Conservation (phyloP, 2,888 invertebrate genomes). For the Cheilosia grossa region DNA sequence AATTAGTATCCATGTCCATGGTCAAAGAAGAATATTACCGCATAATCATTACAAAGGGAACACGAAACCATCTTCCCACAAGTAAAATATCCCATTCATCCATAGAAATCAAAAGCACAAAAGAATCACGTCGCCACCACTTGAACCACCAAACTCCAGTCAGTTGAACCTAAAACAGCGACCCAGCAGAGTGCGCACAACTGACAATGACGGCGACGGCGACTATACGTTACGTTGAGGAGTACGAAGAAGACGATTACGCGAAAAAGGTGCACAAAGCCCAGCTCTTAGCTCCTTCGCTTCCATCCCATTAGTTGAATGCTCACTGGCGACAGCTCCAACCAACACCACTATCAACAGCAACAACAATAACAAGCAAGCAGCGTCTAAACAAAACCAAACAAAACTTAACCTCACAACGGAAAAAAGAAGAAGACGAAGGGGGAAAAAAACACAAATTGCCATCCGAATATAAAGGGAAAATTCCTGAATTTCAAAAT, state of each 20-base stretch:
- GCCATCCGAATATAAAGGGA: constrained; percentile 25
- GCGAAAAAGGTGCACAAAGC: constrained; percentile 65
- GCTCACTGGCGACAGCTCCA: constrained; percentile 66
- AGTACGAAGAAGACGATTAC: constrained; percentile 47
- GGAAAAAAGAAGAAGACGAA: not conserved
- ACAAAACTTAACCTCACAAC: constrained; percentile 1
- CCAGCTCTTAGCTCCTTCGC: constrained; percentile 68
- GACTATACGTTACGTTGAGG: constrained; percentile 7
- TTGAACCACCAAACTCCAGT: constrained; percentile 48
- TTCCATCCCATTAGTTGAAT: constrained; percentile 67
- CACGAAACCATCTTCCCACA: constrained; percentile 41
- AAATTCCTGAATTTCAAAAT: constrained; percentile 70
- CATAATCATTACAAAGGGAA: constrained; percentile 36
- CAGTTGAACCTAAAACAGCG: constrained; percentile 36
- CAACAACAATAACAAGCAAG: constrained; percentile 9
- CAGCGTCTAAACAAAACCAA: constrained; percentile 10
- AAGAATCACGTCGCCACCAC: constrained; percentile 70
- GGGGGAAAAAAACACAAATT: constrained; percentile 1
- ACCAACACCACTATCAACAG: constrained; percentile 49
- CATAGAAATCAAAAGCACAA: constrained; percentile 65
- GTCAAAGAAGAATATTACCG: constrained; percentile 7
- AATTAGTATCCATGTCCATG: constrained; percentile 47
- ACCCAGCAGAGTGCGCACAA: constrained; percentile 10
- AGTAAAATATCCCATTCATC: constrained; percentile 40
- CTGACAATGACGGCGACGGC: constrained; percentile 23